Evolutionary conservation across 2,888 invertebrate species (phyloP).

Genomic region (Trimorus sp.): DNA sequence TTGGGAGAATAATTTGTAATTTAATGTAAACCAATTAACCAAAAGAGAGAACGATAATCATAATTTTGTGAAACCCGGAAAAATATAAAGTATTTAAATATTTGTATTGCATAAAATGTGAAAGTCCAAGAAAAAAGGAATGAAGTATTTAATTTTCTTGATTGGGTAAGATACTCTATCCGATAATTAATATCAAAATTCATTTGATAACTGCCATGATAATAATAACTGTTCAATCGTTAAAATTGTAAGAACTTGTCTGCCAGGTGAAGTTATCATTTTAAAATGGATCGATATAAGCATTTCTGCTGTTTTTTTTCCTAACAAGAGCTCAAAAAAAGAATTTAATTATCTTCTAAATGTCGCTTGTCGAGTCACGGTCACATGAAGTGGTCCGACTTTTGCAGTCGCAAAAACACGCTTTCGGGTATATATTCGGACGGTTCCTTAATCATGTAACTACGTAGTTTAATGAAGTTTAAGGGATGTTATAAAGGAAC

Average conservation of each 20-base stretch:
- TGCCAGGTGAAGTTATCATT: constrained; percentile 52
- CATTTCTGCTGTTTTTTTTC: constrained; percentile 38
- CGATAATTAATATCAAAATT: constrained; percentile 50
- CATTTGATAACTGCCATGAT: constrained; percentile 53
- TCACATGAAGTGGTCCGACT: too few relatives aligned
- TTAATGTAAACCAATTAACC: too few relatives aligned
- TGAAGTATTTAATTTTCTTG: constrained; percentile 27
- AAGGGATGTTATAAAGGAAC: too few relatives aligned
- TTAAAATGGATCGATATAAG: constrained; percentile 41
- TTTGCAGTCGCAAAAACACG: too few relatives aligned
- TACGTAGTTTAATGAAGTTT: too few relatives aligned
- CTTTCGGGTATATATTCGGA: too few relatives aligned
- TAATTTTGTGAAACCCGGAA: too few relatives aligned
- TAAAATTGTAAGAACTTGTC: constrained; percentile 52
- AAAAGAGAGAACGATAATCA: too few relatives aligned
- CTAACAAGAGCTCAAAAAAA: constrained; percentile 35
- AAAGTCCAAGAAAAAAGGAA: constrained; percentile 12
- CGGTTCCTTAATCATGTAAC: too few relatives aligned
- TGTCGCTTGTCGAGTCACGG: too few relatives aligned
- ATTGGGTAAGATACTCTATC: constrained; percentile 36
- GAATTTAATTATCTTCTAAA: constrained; percentile 38
- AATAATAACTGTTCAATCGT: constrained; percentile 57
- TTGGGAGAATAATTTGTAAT: too few relatives aligned
- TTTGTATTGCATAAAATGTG: neutral
- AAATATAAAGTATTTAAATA: too few relatives aligned